These are phyloP conservation scores for Sarcophaga subvicina DNA, from an alignment of 2,888 invertebrate species.

Conservation along the genomic window DNA sequence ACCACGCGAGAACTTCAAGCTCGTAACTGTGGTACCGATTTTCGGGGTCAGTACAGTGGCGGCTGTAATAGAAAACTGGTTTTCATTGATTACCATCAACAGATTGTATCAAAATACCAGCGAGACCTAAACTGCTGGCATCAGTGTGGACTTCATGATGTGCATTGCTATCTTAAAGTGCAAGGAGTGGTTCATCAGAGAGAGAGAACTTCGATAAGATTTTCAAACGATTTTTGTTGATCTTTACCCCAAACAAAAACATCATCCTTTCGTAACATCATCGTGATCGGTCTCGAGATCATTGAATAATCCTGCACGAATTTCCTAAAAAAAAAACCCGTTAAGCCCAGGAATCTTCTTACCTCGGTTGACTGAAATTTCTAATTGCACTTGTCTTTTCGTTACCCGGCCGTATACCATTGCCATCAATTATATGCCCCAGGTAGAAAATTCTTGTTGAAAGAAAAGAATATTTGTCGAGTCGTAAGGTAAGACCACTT, in stretches of 20 bases:
- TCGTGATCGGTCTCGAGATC: too few species aligned
- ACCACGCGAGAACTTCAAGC: not conserved
- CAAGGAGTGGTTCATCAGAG: not conserved
- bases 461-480: slow-evolving; percentile 40
- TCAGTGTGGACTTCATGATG: not conserved
- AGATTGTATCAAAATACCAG: not conserved
- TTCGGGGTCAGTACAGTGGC: too few species aligned
- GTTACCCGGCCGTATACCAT: slow-evolving; percentile 42
- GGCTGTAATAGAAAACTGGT: too few species aligned
- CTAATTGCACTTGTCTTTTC: slow-evolving; percentile 4
- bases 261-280: too few species aligned
- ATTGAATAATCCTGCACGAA: not conserved
- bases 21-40: not conserved
- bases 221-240: too few species aligned
- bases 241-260: too few species aligned
- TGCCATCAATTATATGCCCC: slow-evolving; percentile 50
- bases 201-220: too few species aligned
- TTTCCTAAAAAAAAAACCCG: slow-evolving; percentile 19
- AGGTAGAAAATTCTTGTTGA: slow-evolving; percentile 46
- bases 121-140: too few species aligned
- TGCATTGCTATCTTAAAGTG: not conserved
- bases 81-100: not conserved
- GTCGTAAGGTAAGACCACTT: slow-evolving; percentile 31
- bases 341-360: slow-evolving; percentile 20
- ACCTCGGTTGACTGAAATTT: slow-evolving; percentile 6